phyloP scores from a whole-genome alignment of 2,888 invertebrate genomes.

The Mimumesa dahlbomi region DNA sequence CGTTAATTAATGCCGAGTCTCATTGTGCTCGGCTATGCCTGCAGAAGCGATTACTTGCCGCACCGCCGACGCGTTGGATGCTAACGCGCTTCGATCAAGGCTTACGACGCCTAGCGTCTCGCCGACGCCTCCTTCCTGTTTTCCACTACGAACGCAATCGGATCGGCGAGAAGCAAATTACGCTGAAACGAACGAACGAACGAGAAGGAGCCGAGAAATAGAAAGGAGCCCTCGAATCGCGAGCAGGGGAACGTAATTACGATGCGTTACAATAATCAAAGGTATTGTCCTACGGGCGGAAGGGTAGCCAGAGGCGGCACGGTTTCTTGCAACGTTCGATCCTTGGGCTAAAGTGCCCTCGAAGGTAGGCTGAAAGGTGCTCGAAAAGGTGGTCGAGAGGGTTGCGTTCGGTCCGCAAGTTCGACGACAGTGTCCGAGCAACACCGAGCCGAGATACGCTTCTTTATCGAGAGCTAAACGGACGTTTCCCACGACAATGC shows the following conservation, averaged over 20 bases:
- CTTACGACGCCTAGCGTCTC: conserved; percentile 34
- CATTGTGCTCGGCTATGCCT: conserved; percentile 70
- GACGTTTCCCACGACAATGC: conserved; percentile 57
- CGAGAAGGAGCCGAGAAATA: no score
- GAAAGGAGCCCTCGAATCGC: no score
- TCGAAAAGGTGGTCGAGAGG: conserved; percentile 56
- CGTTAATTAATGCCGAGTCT: conserved; percentile 77
- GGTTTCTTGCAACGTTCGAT: conserved; percentile 46
- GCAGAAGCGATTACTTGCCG: conserved; percentile 54
- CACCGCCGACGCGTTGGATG: conserved; percentile 9
- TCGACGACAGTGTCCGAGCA: conserved; percentile 23
- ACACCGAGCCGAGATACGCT: conserved; percentile 37
- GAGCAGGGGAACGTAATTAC: conserved; percentile 34
- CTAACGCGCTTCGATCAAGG: conserved; percentile 39
- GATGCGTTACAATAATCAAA: conserved; percentile 54
- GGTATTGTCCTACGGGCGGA: conserved; percentile 44
- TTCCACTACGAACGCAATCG: no score
- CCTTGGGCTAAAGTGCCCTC: conserved; percentile 50
- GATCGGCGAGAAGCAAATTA: no score
- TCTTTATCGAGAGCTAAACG: conserved; percentile 64
- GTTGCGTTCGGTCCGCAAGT: conserved; percentile 27
- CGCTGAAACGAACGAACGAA: no score
- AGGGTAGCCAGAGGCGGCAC: conserved; percentile 24
- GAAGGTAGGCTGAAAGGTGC: conserved; percentile 49
- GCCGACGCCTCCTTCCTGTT: background rate